Base-by-base conservation (phyloP, 2,797 vertebrate genomes). In the Sebastiscus albofasciatus region DNA sequence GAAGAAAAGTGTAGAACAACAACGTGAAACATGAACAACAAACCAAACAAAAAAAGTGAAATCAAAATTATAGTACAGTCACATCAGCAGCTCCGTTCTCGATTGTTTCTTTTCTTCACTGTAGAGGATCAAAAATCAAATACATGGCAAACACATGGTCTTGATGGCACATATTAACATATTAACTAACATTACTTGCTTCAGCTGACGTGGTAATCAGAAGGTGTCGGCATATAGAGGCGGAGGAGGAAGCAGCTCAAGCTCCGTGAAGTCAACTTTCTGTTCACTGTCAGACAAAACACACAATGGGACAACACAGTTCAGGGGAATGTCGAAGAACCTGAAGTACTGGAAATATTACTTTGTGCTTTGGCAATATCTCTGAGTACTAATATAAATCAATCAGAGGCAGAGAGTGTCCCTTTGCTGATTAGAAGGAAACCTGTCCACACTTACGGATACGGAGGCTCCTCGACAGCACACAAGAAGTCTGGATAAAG, bases 201-300 rank as follows among this genome's bases (percentile, higher is more conserved):
- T 72, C 26, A 49, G 49, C 16, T 20, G 36, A 8, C 24, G 4
- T 16, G n/a, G 27, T n/a, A 42, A 59, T 95, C 85, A 95, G 69
- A 87, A 78, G 61, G 52, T 33, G 85, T 96, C 95, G 2, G 96
- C 95, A 1, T 95, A 96, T 0, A 95, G 91, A 0, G 87, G 92
- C 6, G 95, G 95, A 26, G 95, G 96, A 68, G 95, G 95, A 62
- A 96, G 91, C 11, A 95, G 71, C 39, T 90, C 94, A 77, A 95
- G 6, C 60, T 94, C 94, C 13, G 92, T 81, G 81, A 95, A 94
- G 87, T 95, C 94, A 8, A 89, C 83, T 78, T 95, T 94, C 49
- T 93, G 92, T 66, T 95, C 95, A 1, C 95, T 96, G 89, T 75
- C 56, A 73, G 10, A 72, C 11, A 55, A 80, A 84, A 76, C 59